phyloP scores from a whole-genome alignment of 2,888 invertebrate genomes.

The Galerucella calmariensis region DNA sequence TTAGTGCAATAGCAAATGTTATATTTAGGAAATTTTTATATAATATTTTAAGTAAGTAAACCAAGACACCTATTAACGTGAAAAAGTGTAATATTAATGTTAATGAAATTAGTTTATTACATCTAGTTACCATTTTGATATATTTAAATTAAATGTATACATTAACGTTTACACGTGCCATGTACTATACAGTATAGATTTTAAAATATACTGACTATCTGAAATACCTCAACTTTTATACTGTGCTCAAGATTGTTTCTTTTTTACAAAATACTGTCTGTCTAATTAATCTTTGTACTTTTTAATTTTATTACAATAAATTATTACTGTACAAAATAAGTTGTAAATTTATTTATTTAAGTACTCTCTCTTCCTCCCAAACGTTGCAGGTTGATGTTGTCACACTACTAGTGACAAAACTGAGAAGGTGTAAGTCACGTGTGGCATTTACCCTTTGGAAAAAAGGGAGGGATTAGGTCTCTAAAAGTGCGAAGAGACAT shows the following conservation, averaged over 20 bases:
- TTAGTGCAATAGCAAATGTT: slow-evolving; percentile 32
- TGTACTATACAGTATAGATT: slow-evolving; percentile 45
- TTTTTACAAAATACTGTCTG: slow-evolving; percentile 44
- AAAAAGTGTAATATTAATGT: slow-evolving; percentile 36
- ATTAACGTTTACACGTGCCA: slow-evolving; percentile 46
- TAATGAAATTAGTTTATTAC: slow-evolving; percentile 43
- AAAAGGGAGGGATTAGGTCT: no score
- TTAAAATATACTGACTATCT: slow-evolving; percentile 39
- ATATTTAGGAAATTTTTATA: slow-evolving; percentile 9
- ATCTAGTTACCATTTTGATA: slow-evolving; percentile 46
- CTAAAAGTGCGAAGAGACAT: no score
- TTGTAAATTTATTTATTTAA: slow-evolving; percentile 17
- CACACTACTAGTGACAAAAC: no score
- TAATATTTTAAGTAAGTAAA: slow-evolving; percentile 4
- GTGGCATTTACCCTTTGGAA: no score
- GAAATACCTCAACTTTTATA: slow-evolving; percentile 48
- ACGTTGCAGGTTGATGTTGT: not conserved
- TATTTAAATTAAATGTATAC: slow-evolving; percentile 41
- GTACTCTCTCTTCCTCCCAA: not conserved
- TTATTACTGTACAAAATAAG: slow-evolving; percentile 27
- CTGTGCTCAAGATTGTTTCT: slow-evolving; percentile 46
- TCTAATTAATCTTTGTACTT: slow-evolving; percentile 39
- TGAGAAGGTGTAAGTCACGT: no score
- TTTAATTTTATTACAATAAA: slow-evolving; percentile 33
- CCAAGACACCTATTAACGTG: slow-evolving; percentile 31